A percentile compares a stretch with the other conserved stretches of the same genome.
Conservation (phyloP, 2,888 invertebrate species). For the Dicycla oo region DNA sequence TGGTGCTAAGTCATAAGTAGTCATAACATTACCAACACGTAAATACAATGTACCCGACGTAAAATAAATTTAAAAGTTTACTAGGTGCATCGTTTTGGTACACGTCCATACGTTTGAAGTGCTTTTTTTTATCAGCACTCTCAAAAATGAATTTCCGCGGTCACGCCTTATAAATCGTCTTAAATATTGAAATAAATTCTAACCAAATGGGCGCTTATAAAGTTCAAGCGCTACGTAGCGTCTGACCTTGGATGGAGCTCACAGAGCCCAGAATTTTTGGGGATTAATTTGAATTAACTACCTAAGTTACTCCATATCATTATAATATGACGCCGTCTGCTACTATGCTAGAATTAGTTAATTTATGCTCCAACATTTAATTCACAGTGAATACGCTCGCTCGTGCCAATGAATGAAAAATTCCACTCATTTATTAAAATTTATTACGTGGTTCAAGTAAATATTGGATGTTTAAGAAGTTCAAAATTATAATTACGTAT, state of each 20-base stretch:
- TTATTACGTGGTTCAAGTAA: constrained; percentile 35
- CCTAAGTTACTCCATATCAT: constrained; percentile 47
- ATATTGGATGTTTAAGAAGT: constrained; percentile 28
- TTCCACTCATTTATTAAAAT: constrained; percentile 55
- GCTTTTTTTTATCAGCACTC: constrained; percentile 62
- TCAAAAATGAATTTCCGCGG: constrained; percentile 68
- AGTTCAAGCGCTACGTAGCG: constrained; percentile 70
- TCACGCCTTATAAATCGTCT: constrained; percentile 83
- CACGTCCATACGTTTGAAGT: constrained; percentile 58
- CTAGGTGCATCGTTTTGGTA: constrained; percentile 59
- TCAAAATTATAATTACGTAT: constrained; percentile 29
- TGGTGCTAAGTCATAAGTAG: constrained; percentile 43
- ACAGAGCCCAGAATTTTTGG: constrained; percentile 66
- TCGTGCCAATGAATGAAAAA: constrained; percentile 72
- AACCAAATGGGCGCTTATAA: constrained; percentile 66
- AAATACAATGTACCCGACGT: constrained; percentile 8
- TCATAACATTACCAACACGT: constrained; percentile 37
- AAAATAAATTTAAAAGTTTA: constrained; percentile 51
- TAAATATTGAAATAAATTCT: constrained; percentile 79
- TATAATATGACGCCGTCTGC: constrained; percentile 66
- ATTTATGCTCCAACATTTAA: constrained; percentile 69
- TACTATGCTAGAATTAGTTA: constrained; percentile 69
- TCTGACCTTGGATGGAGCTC: constrained; percentile 74
- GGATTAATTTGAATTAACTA: constrained; percentile 68
- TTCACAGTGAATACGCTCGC: constrained; percentile 56